These are phyloP conservation scores for Meloidogyne chitwoodi DNA, from an alignment of 1,140 invertebrate species.

Conservation along the genomic window DNA sequence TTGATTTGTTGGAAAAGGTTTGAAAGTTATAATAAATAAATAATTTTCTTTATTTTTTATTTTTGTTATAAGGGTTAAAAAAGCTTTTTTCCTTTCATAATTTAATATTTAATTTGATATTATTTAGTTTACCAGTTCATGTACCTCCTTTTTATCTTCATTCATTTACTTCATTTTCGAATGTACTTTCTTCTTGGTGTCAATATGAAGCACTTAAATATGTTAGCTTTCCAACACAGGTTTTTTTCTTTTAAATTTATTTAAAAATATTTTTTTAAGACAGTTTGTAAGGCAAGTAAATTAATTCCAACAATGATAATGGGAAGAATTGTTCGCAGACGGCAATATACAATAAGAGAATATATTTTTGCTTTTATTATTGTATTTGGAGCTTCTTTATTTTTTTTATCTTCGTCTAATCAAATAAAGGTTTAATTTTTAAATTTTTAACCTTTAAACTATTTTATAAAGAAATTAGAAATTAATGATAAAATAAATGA, in stretches of 20 bases:
- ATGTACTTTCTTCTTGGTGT: constrained; percentile 97
- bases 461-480: neutral
- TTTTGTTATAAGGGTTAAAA: no score
- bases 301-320: constrained; percentile 97
- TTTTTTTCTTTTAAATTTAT: constrained; percentile 67
- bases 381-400: constrained; percentile 73
- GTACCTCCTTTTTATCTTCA: constrained; percentile 87
- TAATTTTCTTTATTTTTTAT: no score
- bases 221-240: constrained; percentile 86
- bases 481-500: neutral
- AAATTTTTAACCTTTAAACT: no score
- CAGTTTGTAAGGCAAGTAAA: constrained; percentile 86
- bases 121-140: constrained; percentile 50
- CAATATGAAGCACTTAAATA: constrained; percentile 98
- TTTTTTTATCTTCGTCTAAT: constrained; percentile 62
- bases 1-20: constrained; percentile 30
- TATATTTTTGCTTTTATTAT: constrained; percentile 84
- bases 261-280: constrained; percentile 63
- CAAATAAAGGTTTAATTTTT: neutral
- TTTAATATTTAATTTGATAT: neutral
- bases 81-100: neutral
- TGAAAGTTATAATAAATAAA: no score
- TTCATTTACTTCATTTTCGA: constrained; percentile 90
- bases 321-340: constrained; percentile 80
- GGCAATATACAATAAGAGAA: constrained; percentile 82